Base-by-base conservation (phyloP, 1,140 invertebrate species). In the Bombus polaris region DNA sequence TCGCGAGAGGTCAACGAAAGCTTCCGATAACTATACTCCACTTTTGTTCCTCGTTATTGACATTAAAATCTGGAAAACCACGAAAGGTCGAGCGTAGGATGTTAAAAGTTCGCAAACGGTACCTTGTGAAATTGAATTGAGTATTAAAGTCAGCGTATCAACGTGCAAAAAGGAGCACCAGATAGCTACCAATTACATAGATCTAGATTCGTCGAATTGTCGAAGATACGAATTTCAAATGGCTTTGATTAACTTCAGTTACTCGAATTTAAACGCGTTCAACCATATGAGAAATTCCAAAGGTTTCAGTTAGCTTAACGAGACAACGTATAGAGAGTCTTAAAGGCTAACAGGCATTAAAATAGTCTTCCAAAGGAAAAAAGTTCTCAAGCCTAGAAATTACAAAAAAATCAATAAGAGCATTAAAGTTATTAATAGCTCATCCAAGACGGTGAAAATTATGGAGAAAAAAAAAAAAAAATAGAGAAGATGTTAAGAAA, bases 361-460 rank as follows among this genome's bases (percentile, higher is more conserved):
- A 79, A 42, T 57, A 70, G 39, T 57, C 35, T 76, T 78, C 22
- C n/a, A 47, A 84, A 71, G 82, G 47, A 70, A 71, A 68, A 72
- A 79, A 80, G 39, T 71, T 84, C 42, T 57, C 66, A 84, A 47
- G 83, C 65, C 83, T 84, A 79, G 83, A 72, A 84, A 84, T 79
- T 79, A 84, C 53, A 84, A 84, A 84, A 84, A 84, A 84, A 84
- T 84, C 83, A 84, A 84, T 84, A 84, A 71, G n/a, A 42, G 66
- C 82, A 39, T 62, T 68, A 79, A 79, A 66, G 83, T 79, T 84
- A 84, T 84, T 72, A 79, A 84, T 84, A 84, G 70, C 66, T 35
- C 42, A 37, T 15, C 44, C 81, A 84, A 79, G 83, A 84, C 75
- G 76, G 3, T 84, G 53, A 79, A 84, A 84, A 84, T 71, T 71